These are phyloP conservation scores for Venusia cambrica DNA, from an alignment of 2,888 invertebrate genomes.

Conservation along the genomic window DNA sequence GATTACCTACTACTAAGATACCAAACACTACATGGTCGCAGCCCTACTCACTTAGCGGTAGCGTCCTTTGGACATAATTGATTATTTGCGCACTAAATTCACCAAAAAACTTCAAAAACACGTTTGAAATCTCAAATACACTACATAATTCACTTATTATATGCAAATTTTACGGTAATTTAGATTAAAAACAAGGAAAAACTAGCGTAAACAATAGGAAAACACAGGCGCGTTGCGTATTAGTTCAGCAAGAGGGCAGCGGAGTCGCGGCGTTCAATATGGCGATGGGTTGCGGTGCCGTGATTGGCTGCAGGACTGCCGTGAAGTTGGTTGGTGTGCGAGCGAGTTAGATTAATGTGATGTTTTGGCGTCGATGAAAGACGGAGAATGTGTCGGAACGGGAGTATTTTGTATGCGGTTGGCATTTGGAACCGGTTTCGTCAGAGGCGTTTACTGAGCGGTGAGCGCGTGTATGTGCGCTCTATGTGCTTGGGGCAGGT, in stretches of 20 bases:
- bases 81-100: constrained; percentile 41
- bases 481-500: constrained; percentile 72
- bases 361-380: constrained; percentile 73
- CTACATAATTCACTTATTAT: constrained; percentile 50
- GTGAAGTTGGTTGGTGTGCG: constrained; percentile 68
- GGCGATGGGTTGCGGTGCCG: constrained; percentile 61
- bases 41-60: constrained; percentile 46
- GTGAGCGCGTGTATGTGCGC: constrained; percentile 65
- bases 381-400: constrained; percentile 70
- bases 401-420: constrained; percentile 73
- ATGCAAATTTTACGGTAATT: constrained; percentile 38
- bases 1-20: too few species aligned
- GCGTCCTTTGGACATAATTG: constrained; percentile 50
- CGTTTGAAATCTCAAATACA: constrained; percentile 34
- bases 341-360: constrained; percentile 75
- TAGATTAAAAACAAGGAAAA: constrained; percentile 52
- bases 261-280: constrained; percentile 67
- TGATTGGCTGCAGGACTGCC: constrained; percentile 59
- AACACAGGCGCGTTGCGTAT: constrained; percentile 57
- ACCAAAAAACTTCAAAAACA: constrained; percentile 32
- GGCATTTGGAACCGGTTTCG: constrained; percentile 69
- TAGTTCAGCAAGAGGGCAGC: constrained; percentile 64
- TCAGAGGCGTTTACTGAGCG: constrained; percentile 73
- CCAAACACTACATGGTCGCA: constrained; percentile 56
- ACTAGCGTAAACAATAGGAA: constrained; percentile 62